Percentiles rank a stretch among this genome's conserved stretches.
Evolutionary conservation across 35 echinoderm and acorn worm species (phyloP).

Genomic region (Apostichopus japonicus): DNA sequence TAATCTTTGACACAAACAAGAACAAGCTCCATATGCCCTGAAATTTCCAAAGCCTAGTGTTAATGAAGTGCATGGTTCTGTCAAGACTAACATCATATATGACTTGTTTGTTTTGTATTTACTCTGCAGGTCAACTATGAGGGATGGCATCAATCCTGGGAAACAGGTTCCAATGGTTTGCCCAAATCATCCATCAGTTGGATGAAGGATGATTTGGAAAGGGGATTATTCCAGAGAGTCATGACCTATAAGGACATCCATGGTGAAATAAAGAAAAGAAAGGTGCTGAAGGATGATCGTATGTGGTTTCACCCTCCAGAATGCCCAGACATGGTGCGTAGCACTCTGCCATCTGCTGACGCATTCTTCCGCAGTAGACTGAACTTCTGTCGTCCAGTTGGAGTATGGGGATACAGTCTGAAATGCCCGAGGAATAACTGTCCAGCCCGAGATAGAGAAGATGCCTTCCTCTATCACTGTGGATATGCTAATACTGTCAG

Average conservation of each 20-base stretch:
- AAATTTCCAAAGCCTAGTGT: too few relatives aligned
- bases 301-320: slow-evolving; percentile 46
- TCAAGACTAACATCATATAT: not conserved
- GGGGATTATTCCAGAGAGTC: slow-evolving; percentile 36
- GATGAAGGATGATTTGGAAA: slow-evolving; percentile 47
- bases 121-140: slow-evolving; percentile 38
- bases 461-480: slow-evolving; percentile 24
- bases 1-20: too few relatives aligned
- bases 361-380: slow-evolving; percentile 30
- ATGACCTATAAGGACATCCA: slow-evolving; percentile 31
- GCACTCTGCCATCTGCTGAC: slow-evolving; percentile 21
- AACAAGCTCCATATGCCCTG: too few relatives aligned
- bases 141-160: slow-evolving; percentile 51
- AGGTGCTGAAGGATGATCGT: slow-evolving; percentile 12
- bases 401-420: slow-evolving; percentile 44
- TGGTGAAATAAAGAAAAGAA: not conserved
- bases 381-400: slow-evolving; percentile 50
- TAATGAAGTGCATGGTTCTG: too few relatives aligned
- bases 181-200: not conserved
- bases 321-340: slow-evolving; percentile 32
- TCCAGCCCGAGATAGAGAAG: slow-evolving; percentile 21
- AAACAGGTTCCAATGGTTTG: slow-evolving; percentile 14
- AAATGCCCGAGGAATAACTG: slow-evolving; percentile 28
- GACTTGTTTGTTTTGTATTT: not conserved
- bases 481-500: slow-evolving; percentile 5